Percentiles rank a stretch among this genome's conserved stretches.
phyloP scores from a whole-genome alignment of 1,140 invertebrate genomes.

The Cotesia chilonis region DNA sequence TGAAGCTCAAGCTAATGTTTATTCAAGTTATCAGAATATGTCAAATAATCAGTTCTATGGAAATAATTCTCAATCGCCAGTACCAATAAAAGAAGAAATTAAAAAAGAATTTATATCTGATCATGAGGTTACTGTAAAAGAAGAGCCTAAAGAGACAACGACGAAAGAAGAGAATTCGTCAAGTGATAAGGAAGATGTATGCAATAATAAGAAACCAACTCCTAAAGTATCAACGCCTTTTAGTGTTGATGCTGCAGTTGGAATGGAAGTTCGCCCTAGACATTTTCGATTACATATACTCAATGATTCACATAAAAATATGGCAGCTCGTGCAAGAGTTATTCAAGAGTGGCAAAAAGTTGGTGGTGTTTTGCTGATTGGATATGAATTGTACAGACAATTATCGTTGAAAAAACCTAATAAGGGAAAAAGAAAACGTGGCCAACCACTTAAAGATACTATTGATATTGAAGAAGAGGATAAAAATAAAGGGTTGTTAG shows the following conservation, averaged over 20 bases:
- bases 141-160: conserved; percentile 44
- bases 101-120: conserved; percentile 45
- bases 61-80: conserved; percentile 32
- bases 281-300: conserved; percentile 89
- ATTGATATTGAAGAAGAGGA: conserved; percentile 74
- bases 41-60: conserved; percentile 42
- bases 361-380: conserved; percentile 95
- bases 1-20: conserved; percentile 35
- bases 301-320: conserved; percentile 94
- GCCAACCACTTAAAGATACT: conserved; percentile 59
- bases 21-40: conserved; percentile 38
- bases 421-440: conserved; percentile 61
- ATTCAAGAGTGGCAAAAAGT: conserved; percentile 83
- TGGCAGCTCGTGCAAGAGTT: conserved; percentile 82
- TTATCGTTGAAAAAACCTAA: conserved; percentile 79
- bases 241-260: conserved; percentile 55
- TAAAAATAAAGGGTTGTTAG: conserved; percentile 84
- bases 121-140: conserved; percentile 48
- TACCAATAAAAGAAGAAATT: conserved; percentile 40
- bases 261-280: conserved; percentile 69
- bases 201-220: conserved; percentile 64
- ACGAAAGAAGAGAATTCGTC: conserved; percentile 50
- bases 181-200: conserved; percentile 58
- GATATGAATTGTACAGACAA: conserved; percentile 95
- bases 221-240: conserved; percentile 56